These are phyloP conservation scores for Papio anubis DNA, from an alignment of 2,113 vertebrate genomes.

Conservation along the genomic window DNA sequence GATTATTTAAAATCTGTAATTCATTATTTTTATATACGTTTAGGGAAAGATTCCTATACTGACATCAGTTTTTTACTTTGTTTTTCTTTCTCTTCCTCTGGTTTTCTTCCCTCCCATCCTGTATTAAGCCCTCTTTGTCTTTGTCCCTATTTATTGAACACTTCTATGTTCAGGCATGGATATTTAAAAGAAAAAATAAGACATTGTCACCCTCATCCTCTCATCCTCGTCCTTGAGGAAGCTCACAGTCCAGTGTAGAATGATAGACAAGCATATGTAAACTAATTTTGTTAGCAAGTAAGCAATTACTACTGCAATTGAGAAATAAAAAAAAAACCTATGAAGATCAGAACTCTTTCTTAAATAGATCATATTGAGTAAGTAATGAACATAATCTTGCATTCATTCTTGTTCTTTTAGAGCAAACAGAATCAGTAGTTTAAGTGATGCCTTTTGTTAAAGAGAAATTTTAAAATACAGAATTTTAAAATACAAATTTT, in stretches of 20 bases:
- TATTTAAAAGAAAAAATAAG: neutral
- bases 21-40: neutral
- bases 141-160: neutral
- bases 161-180: neutral
- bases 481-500: neutral
- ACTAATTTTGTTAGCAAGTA: neutral
- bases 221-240: neutral
- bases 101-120: neutral
- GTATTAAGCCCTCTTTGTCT: neutral
- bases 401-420: neutral
- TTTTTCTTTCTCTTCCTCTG: neutral
- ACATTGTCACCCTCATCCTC: neutral
- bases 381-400: neutral
- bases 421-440: neutral
- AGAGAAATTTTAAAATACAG: neutral
- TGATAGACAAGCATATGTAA: neutral
- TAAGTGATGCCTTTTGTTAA: neutral
- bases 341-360: neutral
- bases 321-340: neutral
- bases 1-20: constrained; percentile 1
- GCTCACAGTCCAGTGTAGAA: neutral
- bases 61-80: neutral
- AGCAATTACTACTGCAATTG: neutral
- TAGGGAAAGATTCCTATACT: neutral
- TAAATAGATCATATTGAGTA: neutral